phyloP scores from a whole-genome alignment of 2,888 invertebrate species.

The Nomada hirtipes region DNA sequence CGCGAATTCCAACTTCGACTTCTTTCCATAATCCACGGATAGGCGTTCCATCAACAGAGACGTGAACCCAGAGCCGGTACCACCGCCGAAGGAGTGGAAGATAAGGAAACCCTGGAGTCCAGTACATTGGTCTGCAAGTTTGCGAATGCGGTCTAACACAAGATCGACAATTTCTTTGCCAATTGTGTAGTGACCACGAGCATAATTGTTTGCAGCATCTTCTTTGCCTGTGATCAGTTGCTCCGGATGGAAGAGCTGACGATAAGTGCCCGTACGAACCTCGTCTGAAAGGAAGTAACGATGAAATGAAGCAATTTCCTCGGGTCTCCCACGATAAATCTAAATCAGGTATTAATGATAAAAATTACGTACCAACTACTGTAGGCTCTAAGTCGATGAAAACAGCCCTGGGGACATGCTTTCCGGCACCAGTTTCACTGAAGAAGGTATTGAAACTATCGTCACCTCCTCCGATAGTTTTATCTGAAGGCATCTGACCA shows the following conservation, averaged over 20 bases:
- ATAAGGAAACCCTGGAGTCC: constrained; percentile 97
- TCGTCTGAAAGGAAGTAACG: constrained; percentile 86
- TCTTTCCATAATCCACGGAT: constrained; percentile 98
- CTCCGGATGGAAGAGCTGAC: constrained; percentile 98
- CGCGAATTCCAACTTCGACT: constrained; percentile 94
- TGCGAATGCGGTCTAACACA: constrained; percentile 94
- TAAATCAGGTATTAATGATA: not conserved
- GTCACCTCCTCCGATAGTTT: constrained; percentile 95
- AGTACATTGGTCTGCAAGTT: constrained; percentile 95
- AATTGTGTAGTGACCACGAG: constrained; percentile 98
- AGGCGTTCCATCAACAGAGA: constrained; percentile 97
- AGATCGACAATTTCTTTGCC: constrained; percentile 97
- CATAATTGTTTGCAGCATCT: constrained; percentile 99
- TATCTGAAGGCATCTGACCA: constrained; percentile 97
- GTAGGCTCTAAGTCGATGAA: constrained; percentile 99
- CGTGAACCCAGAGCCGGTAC: constrained; percentile 97
- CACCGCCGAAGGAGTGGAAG: constrained; percentile 97
- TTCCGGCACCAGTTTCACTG: constrained; percentile 97
- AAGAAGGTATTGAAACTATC: constrained; percentile 98
- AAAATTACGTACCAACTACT: constrained; percentile 88
- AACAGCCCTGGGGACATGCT: constrained; percentile 97
- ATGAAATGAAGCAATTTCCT: not conserved
- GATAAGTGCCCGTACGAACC: constrained; percentile 96
- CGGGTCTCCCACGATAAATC: not conserved
- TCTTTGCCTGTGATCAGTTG: constrained; percentile 98